Conservation (phyloP, 2,113 vertebrate species). For the Ptilorrhoa leucosticta region DNA sequence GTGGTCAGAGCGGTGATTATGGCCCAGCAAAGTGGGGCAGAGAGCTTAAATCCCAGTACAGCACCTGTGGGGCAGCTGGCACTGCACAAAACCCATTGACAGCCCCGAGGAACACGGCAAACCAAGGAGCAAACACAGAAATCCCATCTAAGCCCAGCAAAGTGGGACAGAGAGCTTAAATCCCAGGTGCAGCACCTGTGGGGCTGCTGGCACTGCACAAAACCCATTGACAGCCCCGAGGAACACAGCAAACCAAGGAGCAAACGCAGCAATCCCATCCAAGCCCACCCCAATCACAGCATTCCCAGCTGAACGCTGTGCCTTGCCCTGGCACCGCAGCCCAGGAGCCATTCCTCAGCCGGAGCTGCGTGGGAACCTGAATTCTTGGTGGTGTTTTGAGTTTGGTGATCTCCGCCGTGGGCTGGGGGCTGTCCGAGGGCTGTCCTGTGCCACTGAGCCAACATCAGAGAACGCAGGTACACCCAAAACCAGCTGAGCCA, state of each 20-base stretch:
- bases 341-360: not conserved
- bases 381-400: not conserved
- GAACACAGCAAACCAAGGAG: not conserved
- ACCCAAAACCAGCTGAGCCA: not conserved
- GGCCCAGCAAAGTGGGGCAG: not conserved
- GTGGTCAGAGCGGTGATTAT: not conserved
- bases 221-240: not conserved
- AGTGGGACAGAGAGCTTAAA: not conserved
- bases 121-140: not conserved
- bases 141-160: not conserved
- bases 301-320: rapidly evolving
- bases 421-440: not conserved
- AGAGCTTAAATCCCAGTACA: not conserved
- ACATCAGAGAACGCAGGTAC: not conserved
- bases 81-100: not conserved
- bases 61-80: not conserved
- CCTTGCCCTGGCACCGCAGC: not conserved
- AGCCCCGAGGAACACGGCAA: not conserved
- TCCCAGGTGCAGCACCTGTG: not conserved
- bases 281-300: not conserved
- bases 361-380: not conserved
- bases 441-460: not conserved
- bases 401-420: not conserved
- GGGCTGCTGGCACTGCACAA: not conserved
- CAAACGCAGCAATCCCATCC: not conserved